Percentiles rank a stretch among this genome's conserved stretches.
Evolutionary conservation across 2,797 vertebrate genomes (phyloP).

Genomic region (Erethizon dorsatum): DNA sequence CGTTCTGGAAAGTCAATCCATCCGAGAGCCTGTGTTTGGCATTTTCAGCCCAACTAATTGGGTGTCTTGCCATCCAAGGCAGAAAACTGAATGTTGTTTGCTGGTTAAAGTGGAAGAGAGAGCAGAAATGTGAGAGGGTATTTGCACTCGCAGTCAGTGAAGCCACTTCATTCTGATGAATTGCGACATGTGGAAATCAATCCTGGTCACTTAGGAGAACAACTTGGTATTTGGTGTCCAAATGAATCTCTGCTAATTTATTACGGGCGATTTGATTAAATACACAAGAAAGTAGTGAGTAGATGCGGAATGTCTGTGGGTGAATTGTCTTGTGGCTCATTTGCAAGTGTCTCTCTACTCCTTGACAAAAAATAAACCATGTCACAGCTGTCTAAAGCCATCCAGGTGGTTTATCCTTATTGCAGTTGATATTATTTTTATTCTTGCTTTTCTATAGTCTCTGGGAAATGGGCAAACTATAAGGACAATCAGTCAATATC

Average conservation of each 20-base stretch:
- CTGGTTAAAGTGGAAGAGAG: conserved; percentile 58
- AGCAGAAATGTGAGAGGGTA: conserved; percentile 24
- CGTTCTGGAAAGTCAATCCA: not conserved
- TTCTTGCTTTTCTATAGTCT: conserved; percentile 27
- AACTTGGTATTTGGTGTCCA: conserved; percentile 71
- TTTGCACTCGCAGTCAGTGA: conserved; percentile 38
- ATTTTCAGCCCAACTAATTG: conserved; percentile 54
- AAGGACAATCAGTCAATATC: not conserved
- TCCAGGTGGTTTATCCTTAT: not conserved
- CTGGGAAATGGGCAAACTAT: not conserved
- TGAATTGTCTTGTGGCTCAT: conserved; percentile 58
- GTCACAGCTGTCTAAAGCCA: conserved; percentile 26
- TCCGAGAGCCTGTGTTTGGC: conserved; percentile 18
- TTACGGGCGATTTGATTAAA: conserved; percentile 78
- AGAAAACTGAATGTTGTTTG: conserved; percentile 32
- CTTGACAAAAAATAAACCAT: conserved; percentile 24
- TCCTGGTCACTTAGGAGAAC: conserved; percentile 72
- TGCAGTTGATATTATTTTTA: not conserved
- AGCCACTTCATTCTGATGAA: conserved; percentile 76
- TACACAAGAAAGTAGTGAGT: conserved; percentile 28
- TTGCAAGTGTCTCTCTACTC: conserved; percentile 39
- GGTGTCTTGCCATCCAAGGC: not conserved
- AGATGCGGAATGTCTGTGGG: not conserved
- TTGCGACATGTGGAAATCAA: conserved; percentile 77
- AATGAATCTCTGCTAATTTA: conserved; percentile 74